Base-by-base conservation (phyloP, 2,797 vertebrate species). In the Pteropus rufus region DNA sequence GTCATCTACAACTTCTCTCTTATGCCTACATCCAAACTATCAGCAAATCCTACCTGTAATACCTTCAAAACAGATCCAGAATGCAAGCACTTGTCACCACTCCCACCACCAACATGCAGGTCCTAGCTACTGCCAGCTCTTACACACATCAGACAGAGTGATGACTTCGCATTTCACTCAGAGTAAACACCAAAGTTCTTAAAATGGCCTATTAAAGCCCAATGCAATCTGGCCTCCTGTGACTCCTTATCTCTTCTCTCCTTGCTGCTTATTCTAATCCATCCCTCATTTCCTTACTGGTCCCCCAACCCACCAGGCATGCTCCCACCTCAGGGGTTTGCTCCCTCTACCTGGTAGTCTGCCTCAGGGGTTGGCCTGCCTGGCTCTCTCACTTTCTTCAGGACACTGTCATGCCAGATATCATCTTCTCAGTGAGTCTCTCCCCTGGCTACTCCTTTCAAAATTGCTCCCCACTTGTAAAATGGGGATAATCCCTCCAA, bases 151-250 rank as follows among this genome's bases (percentile, higher is more conserved):
- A 58, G 62, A n/a, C 58, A 46, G 56, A 85, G 75, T 7, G 24
- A 39, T 29, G 44, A 39, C 52, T 75, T 89, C 69, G 64, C 16
- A 23, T 56, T 86, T 89, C n/a, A 49, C 23, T 91, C 39, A 31
- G 80, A 81, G 44, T 44, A 69, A 91, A 93, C 15, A 75, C 34
- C 9, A 10, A 73, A 76, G 60, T 64, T 46, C 93, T 93, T 49
- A 26, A 62, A 39, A 65, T 7, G 34, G 77, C 49, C 60, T 29
- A 5, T 19, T 29, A 24, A 88, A 94, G 58, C 70, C 62, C 2
- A 0, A 26, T 1, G 23, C 6, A 3, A 24, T n/a, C 29, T 46
- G 41, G 79, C 16, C 14, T 7, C 10, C 8, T 3, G 21, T 0
- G 1, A 26, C 21, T 24, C 65, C 24, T 65, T 56, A 58, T 60